Percentiles rank a stretch among this genome's conserved stretches.
Conservation (phyloP, 2,888 invertebrate species). For the Agrotis clavis region DNA sequence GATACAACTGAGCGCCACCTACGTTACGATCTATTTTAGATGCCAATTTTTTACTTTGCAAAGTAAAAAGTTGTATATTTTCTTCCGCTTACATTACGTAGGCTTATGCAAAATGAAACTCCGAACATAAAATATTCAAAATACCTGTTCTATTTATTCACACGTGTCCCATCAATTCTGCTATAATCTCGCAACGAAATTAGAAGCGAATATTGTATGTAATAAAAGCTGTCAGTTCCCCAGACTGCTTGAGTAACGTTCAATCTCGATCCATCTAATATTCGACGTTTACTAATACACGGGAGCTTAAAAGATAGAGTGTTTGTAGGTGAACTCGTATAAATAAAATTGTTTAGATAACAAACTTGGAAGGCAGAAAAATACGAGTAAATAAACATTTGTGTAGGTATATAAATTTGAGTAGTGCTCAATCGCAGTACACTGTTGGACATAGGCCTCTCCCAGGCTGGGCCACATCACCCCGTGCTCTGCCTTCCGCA, state of each 20-base stretch:
- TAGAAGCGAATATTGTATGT: constrained; percentile 54
- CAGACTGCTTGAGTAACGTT: constrained; percentile 53
- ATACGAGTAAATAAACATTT: not conserved
- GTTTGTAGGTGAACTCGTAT: constrained; percentile 22
- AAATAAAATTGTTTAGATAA: constrained; percentile 13
- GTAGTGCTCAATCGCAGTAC: too few relatives aligned
- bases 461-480: too few relatives aligned
- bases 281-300: constrained; percentile 52
- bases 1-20: too few relatives aligned
- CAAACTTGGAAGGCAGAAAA: not conserved
- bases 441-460: too few relatives aligned
- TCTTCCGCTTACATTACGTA: too few relatives aligned
- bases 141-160: constrained; percentile 5
- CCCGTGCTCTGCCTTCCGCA: too few relatives aligned
- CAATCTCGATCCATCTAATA: constrained; percentile 61
- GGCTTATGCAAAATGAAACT: not conserved
- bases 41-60: not conserved
- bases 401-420: too few relatives aligned
- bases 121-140: constrained; percentile 8
- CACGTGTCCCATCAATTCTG: constrained; percentile 22
- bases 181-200: constrained; percentile 43
- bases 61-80: too few relatives aligned
- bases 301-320: constrained; percentile 37
- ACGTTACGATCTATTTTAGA: too few relatives aligned
- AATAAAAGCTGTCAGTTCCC: constrained; percentile 53